Base-by-base conservation (phyloP, 2,113 vertebrate genomes). In the Mellivora capensis region DNA sequence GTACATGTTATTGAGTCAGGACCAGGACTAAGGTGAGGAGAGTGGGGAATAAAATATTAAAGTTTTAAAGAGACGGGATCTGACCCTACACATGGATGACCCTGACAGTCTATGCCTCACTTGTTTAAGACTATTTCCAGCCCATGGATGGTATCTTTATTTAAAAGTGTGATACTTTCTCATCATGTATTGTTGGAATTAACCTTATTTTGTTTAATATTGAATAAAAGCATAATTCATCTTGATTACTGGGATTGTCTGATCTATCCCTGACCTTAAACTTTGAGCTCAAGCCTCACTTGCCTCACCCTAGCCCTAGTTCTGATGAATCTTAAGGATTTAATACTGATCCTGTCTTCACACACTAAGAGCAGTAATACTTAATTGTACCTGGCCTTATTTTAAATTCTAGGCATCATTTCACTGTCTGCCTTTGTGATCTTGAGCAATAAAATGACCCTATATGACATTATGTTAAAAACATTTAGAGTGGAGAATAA, bases 381-480 rank as follows among this genome's bases (percentile, higher is more conserved):
- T 77, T 88, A 96, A 42, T 74, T 89, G 64, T 74, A 49, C 23
- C 37, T 92, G 89, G 27, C 5, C 42, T 93, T 96, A 10, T n/a
- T 93, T 97, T 81, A 94, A 59, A 61, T 85, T 90, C 89, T 86
- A 61, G 29, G 7, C 15, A 69, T 92, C n/a, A 44, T 83, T 91
- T 69, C 71, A 84, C 62, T 54, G 2, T 59, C 52, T 96, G 14
- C 34, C 31, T 87, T 64, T 76, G 29, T 91, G 62, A 94, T 49
- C 31, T 49, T 86, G 21, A 94, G 9, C 54, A 61, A 52, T 84
- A 91, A 80, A 85, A 76, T 94, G 85, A 59, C 44, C 17, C 20
- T 96, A 37, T 52, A 49, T 84, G 27, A 49, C 8, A 64, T 7
- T 64, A 64, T 87, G 10, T 84, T 21, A 14, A 62, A 89, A 54